Evolutionary conservation across 2,888 invertebrate genomes (phyloP), one percentile per base, ranked within the genome.

Genomic region (Glaucopsyche alexis): DNA sequence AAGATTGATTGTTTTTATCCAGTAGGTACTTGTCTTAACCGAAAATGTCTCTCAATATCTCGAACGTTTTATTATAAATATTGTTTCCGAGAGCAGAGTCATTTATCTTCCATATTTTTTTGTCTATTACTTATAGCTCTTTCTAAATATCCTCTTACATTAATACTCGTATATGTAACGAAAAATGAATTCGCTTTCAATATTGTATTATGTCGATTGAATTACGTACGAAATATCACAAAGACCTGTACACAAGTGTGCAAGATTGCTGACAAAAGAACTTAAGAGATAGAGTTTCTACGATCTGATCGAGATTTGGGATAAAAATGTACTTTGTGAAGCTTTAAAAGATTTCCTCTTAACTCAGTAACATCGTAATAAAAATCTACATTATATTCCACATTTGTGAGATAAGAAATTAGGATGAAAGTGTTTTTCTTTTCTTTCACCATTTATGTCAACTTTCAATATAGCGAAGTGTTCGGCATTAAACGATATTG

Each of bases 191-290:
- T 69, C 14, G 29, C 69, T 69, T 69, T 69, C 69, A 38, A 69
- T 69, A 65, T 19, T 42, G 38, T 66, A 49, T 72, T 45, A 71
- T 55, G 69, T 55, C 16, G 80, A 83, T 80, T 82, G 81, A 82
- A 85, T 85, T 82, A 79, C 80, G 78, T 79, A 80, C 78, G 80
- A 83, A 83, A 84, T 83, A 82, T 81, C 81, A 81, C 83, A 84
- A 83, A 84, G 80, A 78, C 77, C 75, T 6, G 76, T 80, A 83
- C 80, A 83, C 81, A 81, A 86, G 81, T 80, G 78, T 81, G 78
- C 75, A 78, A 81, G 79, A 80, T 78, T 84, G 85, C 86, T 87
- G 85, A 88, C 87, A 88, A 87, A 87, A 84, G 86, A 83, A 80
- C 77, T 78, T 77, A 79, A 81, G 79, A 84, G 82, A 84, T 81